These are phyloP conservation scores for Ciconia stormi DNA, from an alignment of 2,113 vertebrate genomes.

Conservation along the genomic window DNA sequence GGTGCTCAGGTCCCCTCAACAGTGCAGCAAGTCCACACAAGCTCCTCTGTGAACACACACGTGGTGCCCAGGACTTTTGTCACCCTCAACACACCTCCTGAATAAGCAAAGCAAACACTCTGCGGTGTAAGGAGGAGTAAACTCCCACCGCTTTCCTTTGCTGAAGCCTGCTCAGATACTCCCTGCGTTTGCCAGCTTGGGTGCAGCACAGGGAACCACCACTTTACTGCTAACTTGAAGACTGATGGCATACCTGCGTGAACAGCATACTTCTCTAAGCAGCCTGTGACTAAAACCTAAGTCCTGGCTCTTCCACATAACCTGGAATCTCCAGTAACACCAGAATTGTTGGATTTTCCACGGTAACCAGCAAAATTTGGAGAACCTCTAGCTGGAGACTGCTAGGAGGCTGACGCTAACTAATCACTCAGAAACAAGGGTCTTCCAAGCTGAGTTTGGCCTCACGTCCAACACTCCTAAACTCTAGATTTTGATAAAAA, in stretches of 20 bases:
- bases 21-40: neutral
- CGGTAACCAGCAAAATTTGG: neutral
- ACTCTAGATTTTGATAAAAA: neutral
- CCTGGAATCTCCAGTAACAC: neutral
- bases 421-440: neutral
- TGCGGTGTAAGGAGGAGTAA: neutral
- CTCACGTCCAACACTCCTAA: neutral
- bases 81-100: neutral
- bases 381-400: neutral
- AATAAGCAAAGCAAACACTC: neutral
- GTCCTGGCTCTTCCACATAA: neutral
- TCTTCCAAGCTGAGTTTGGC: neutral
- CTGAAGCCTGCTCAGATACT: neutral
- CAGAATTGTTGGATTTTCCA: neutral
- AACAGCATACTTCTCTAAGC: neutral
- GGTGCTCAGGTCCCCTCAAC: neutral
- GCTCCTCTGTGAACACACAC: neutral
- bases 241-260: neutral
- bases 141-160: neutral
- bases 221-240: accelerated
- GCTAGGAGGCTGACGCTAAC: neutral
- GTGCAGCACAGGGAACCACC: neutral
- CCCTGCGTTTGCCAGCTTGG: neutral
- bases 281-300: neutral
- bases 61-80: neutral